These are phyloP conservation scores for Lates japonicus DNA, from an alignment of 2,797 vertebrate genomes.

Conservation along the genomic window DNA sequence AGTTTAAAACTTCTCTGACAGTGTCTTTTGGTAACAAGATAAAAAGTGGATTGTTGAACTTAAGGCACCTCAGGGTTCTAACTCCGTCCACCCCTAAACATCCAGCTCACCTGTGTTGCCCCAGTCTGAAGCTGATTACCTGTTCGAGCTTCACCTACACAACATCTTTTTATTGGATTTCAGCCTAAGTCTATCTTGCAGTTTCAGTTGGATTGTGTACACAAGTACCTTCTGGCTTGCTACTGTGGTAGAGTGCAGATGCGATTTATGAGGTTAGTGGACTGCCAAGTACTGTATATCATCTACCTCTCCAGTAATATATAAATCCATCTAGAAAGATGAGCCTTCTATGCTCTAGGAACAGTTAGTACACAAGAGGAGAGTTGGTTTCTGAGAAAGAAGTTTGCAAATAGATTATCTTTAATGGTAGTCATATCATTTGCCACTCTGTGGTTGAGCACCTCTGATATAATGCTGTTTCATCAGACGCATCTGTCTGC, in stretches of 20 bases:
- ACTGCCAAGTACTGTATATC: slow-evolving; percentile 23
- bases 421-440: slow-evolving; percentile 35
- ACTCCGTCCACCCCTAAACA: slow-evolving; percentile 13
- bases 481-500: slow-evolving; percentile 35
- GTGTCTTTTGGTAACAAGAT: background rate
- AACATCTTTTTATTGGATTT: slow-evolving; percentile 64
- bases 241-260: slow-evolving; percentile 19
- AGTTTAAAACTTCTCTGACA: background rate
- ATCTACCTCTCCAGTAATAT: slow-evolving; percentile 19
- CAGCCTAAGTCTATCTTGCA: slow-evolving; percentile 29
- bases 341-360: background rate
- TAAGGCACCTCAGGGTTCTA: slow-evolving; percentile 11
- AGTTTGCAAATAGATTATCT: slow-evolving; percentile 38
- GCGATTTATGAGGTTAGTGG: slow-evolving; percentile 21
- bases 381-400: slow-evolving; percentile 11
- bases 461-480: slow-evolving; percentile 41
- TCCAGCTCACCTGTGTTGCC: slow-evolving; percentile 23
- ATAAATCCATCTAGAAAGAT: slow-evolving; percentile 22
- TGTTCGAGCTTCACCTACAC: slow-evolving; percentile 54
- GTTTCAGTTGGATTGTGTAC: slow-evolving; percentile 41
- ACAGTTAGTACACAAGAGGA: background rate
- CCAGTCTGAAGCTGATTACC: slow-evolving; percentile 51
- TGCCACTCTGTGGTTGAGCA: slow-evolving; percentile 29
- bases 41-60: background rate
- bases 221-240: slow-evolving; percentile 7